Evolutionary conservation across 2,888 invertebrate species (phyloP).

Genomic region (Lepidonotus clava): DNA sequence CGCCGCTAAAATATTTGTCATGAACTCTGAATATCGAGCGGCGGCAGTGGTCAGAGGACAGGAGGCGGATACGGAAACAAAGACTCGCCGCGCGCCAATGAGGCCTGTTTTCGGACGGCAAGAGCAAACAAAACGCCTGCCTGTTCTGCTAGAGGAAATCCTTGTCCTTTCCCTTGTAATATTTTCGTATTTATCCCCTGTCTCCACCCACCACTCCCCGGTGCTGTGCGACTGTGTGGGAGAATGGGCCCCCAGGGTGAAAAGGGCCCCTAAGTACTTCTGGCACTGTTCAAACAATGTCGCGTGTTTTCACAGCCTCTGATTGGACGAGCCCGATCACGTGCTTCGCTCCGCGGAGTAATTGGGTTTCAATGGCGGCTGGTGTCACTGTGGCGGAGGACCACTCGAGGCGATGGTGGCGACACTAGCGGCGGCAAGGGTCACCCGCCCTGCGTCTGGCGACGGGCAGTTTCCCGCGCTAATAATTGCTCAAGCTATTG

Average conservation of each 20-base stretch:
- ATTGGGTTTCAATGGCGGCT: conserved; percentile 49
- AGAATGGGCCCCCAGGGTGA: conserved; percentile 37
- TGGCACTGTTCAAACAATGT: conserved; percentile 52
- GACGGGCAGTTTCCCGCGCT: background rate
- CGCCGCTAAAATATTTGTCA: conserved; percentile 47
- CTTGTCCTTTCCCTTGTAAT: conserved; percentile 48
- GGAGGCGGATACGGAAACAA: conserved; percentile 24
- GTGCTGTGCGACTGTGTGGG: conserved; percentile 31
- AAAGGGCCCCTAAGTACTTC: conserved; percentile 32
- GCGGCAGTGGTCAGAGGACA: conserved; percentile 44
- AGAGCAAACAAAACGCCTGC: conserved; percentile 18
- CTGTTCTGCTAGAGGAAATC: conserved; percentile 41
- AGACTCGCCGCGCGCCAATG: conserved; percentile 21
- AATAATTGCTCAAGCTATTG: background rate
- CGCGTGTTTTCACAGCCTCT: conserved; percentile 45
- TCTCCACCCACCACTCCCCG: no score
- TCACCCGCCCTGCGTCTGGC: background rate
- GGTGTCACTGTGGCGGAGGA: conserved; percentile 37
- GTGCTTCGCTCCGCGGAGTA: conserved; percentile 17
- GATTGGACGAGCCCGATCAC: conserved; percentile 46
- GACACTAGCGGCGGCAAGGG: background rate
- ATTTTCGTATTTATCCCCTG: conserved; percentile 42
- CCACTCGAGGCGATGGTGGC: conserved; percentile 42
- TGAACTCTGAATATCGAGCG: conserved; percentile 51
- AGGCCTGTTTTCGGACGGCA: conserved; percentile 43